These are phyloP conservation scores for Drosophila serrata DNA, from an alignment of 1,140 invertebrate species.

Conservation along the genomic window DNA sequence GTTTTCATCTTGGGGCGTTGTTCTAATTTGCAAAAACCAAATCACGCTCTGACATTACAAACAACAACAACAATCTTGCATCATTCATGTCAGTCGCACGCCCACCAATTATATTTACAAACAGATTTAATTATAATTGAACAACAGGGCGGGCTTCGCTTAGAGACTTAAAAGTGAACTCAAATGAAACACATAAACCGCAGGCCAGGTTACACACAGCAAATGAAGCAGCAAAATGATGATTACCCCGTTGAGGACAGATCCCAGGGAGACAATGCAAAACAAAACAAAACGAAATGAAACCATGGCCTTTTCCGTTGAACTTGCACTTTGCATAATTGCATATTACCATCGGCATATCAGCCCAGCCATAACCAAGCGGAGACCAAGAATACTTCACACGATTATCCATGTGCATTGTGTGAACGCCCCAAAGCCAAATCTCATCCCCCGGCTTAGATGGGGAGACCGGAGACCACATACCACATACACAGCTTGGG, in stretches of 20 bases:
- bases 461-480: neutral
- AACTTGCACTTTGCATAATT: constrained; percentile 83
- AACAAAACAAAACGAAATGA: constrained; percentile 34
- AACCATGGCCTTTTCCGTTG: constrained; percentile 67
- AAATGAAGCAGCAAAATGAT: constrained; percentile 74
- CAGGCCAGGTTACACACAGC: constrained; percentile 34
- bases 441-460: neutral
- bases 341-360: constrained; percentile 45
- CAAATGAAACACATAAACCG: constrained; percentile 46
- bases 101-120: constrained; percentile 80
- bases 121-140: constrained; percentile 79
- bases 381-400: constrained; percentile 62
- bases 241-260: constrained; percentile 21
- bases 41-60: constrained; percentile 53
- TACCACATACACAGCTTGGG: neutral
- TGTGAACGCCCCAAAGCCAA: constrained; percentile 50
- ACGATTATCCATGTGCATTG: constrained; percentile 72
- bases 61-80: constrained; percentile 35
- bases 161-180: constrained; percentile 33
- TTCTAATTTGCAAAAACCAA: constrained; percentile 69
- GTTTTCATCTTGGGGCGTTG: constrained; percentile 45
- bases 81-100: constrained; percentile 65
- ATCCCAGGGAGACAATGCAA: constrained; percentile 24
- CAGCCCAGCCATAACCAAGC: neutral
- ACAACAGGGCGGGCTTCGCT: constrained; percentile 17